Percentiles rank a stretch among this genome's conserved stretches.
These are phyloP conservation scores for Malurus alboscapulatus DNA, from an alignment of 2,113 vertebrate species.

Conservation along the genomic window DNA sequence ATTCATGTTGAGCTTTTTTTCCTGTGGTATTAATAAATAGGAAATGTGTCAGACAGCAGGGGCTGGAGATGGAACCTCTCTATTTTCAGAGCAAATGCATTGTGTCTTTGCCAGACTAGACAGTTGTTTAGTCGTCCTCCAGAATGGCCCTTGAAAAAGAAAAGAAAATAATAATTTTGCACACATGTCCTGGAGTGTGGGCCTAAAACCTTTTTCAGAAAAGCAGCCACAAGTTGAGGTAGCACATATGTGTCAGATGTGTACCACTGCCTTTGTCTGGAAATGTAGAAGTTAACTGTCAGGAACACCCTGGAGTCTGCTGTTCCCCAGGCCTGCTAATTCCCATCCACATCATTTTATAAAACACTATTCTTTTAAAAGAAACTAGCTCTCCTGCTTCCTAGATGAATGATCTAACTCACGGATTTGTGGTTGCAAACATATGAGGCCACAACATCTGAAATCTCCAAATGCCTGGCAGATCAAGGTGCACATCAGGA, in stretches of 20 bases:
- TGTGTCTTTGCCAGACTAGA: background rate
- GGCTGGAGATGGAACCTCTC: background rate
- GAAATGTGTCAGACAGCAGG: background rate
- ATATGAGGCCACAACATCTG: background rate
- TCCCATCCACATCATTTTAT: background rate
- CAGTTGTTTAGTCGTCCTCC: background rate
- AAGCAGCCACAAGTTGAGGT: background rate
- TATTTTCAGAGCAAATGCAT: background rate
- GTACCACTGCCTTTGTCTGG: background rate
- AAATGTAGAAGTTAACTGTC: background rate
- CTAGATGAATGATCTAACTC: background rate
- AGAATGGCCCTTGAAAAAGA: background rate
- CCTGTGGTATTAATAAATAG: background rate
- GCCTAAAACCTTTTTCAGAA: background rate
- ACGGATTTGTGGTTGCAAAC: background rate
- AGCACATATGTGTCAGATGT: rapidly evolving
- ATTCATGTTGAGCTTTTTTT: background rate
- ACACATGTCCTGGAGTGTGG: background rate
- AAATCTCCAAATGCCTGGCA: background rate
- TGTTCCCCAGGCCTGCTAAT: background rate
- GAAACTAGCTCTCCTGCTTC: background rate
- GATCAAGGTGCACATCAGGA: background rate
- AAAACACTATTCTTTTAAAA: background rate
- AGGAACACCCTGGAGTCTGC: background rate
- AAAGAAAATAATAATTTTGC: background rate